Conservation (phyloP, 2,113 vertebrate species). For the Indicator maculatus region DNA sequence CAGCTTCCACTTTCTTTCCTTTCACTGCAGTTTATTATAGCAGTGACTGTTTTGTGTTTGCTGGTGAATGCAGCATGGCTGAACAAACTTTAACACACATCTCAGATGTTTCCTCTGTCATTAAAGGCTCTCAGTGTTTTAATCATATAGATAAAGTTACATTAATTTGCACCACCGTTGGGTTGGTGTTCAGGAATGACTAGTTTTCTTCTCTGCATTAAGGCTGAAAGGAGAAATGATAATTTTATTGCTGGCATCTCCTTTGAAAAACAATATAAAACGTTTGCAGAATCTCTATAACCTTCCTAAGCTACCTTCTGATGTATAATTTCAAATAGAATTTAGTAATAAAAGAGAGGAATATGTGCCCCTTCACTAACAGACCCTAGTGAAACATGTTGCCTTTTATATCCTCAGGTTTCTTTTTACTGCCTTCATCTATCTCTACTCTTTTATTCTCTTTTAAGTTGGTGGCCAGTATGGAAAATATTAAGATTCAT, state of each 20-base stretch:
- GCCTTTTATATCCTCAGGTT: conserved; percentile 30
- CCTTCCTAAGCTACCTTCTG: conserved; percentile 51
- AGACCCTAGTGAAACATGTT: conserved; percentile 3
- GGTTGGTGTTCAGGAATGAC: not conserved
- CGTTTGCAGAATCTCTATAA: conserved; percentile 12
- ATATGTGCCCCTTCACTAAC: not conserved
- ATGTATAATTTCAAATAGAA: conserved; percentile 71
- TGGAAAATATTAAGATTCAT: conserved; percentile 37
- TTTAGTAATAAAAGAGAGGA: conserved; percentile 54
- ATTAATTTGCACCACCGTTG: not conserved
- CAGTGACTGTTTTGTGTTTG: not conserved
- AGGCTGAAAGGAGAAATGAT: not conserved
- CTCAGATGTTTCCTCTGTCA: not conserved
- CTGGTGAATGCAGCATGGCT: not conserved
- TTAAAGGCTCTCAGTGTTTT: not conserved
- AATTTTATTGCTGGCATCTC: not conserved
- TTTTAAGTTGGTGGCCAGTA: conserved; percentile 46
- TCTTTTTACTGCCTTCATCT: not conserved
- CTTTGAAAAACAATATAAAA: not conserved
- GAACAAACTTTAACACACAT: not conserved
- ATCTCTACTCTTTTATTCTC: conserved; percentile 48
- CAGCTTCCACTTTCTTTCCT: not conserved
- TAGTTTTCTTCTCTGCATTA: not conserved
- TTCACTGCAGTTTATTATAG: not conserved
- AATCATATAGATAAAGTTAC: not conserved